Conservation (phyloP, 1,140 invertebrate species). For the Halesus radiatus region DNA sequence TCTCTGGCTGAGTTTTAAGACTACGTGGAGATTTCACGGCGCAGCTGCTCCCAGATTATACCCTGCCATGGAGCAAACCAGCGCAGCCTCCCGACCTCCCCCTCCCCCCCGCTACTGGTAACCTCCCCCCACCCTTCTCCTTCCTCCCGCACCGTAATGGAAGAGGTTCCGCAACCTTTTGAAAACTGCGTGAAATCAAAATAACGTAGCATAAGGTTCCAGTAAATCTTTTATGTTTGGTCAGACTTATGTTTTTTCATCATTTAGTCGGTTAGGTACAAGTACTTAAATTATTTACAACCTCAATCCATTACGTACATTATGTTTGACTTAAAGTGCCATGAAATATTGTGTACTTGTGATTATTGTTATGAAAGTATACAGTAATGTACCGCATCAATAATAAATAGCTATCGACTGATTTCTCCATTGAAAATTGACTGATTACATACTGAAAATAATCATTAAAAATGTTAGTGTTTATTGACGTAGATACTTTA, state of each 20-base stretch:
- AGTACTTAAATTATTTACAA: too few relatives aligned
- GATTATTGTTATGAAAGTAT: too few relatives aligned
- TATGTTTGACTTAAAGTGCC: too few relatives aligned
- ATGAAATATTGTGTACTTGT: too few relatives aligned
- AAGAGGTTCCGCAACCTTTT: slow-evolving; percentile 21
- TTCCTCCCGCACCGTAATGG: not conserved
- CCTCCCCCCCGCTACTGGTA: not conserved
- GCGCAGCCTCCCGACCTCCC: slow-evolving; percentile 16
- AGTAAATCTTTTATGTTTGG: not conserved
- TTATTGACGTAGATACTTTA: too few relatives aligned
- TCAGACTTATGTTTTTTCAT: not conserved
- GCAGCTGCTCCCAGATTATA: slow-evolving; percentile 58
- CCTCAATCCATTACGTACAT: not conserved
- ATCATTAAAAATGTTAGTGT: too few relatives aligned
- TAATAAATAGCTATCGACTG: too few relatives aligned
- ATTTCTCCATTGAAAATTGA: too few relatives aligned
- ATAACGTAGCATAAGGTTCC: not conserved
- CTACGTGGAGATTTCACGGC: slow-evolving; percentile 57
- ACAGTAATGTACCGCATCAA: too few relatives aligned
- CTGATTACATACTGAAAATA: too few relatives aligned
- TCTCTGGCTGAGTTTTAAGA: slow-evolving; percentile 47
- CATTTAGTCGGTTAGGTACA: not conserved
- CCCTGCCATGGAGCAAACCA: slow-evolving; percentile 31
- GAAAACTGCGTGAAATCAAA: not conserved
- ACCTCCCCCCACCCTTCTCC: not conserved